Conservation (phyloP, 1,140 invertebrate genomes). For the Meloidogyne hapla region DNA sequence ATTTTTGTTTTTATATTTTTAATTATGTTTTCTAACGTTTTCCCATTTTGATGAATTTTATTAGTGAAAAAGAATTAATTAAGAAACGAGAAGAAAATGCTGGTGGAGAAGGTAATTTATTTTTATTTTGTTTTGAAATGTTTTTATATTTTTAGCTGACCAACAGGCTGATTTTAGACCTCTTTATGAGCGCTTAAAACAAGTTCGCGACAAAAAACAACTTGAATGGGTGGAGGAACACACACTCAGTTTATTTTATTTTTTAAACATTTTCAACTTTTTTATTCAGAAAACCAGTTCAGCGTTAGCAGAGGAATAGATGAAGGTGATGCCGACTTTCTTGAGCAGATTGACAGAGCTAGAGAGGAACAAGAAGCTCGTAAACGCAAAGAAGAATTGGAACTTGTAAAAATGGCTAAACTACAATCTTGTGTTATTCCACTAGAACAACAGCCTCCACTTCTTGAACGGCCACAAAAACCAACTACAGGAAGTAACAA, state of each 20-base stretch:
- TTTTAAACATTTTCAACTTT: background rate
- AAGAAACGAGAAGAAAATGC: conserved; percentile 24
- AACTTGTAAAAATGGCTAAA: conserved; percentile 6
- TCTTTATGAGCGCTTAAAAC: conserved; percentile 82
- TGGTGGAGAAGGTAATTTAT: conserved; percentile 9
- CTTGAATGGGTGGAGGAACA: conserved; percentile 90
- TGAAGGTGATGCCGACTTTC: conserved; percentile 19
- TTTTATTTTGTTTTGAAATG: conserved; percentile 7
- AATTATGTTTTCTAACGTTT: background rate
- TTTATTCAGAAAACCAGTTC: conserved; percentile 29
- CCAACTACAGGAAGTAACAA: background rate
- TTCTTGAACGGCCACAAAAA: conserved; percentile 28
- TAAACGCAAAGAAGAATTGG: conserved; percentile 19
- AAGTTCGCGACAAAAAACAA: conserved; percentile 84
- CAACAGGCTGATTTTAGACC: conserved; percentile 74
- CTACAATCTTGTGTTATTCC: background rate
- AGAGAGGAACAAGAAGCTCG: background rate
- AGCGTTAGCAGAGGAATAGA: conserved; percentile 14
- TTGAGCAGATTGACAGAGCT: conserved; percentile 9
- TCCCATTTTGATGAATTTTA: conserved; percentile 41
- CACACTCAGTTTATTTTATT: conserved; percentile 76
- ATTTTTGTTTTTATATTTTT: background rate
- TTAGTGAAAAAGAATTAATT: conserved; percentile 47
- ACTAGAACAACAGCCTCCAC: conserved; percentile 5
- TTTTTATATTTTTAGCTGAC: conserved; percentile 70